Evolutionary conservation across 2,797 vertebrate genomes (phyloP), one percentile per base, ranked within the genome.

Genomic region (Smutsia temminckii): DNA sequence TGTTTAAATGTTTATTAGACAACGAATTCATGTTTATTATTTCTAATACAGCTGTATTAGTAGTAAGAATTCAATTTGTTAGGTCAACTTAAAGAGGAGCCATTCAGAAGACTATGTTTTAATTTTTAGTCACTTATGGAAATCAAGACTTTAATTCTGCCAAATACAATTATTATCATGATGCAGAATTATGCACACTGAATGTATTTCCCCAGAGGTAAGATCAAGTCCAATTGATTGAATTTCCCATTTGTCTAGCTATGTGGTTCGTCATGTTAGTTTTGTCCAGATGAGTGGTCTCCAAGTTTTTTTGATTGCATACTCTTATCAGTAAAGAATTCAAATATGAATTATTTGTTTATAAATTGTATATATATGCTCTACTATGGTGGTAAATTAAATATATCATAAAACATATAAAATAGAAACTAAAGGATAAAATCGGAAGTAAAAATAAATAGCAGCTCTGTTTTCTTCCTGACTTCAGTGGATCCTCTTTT

Each of bases 141-240:
- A 88, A 92, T 46, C 0, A 49, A 94, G 59, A 51, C 66, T 95
- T 93, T 63, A 71, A 68, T 94, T 93, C 42, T 92, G 25, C 23
- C 72, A n/a, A 77, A 69, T 5, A 29, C 32, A 68, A 18, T 55
- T 63, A 77, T 87, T 69, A 49, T 27, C 49, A 34, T 3, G 17
- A 74, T 74, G 91, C 29, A 57, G 57, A 86, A 85, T 49, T 66
- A 46, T 23, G 3, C 5, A 23, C 1, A 20, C 3, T 6, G 49
- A 78, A 64, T 42, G 12, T 51, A 7, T 89, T 84, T 78, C 4
- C 29, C 14, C 11, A 40, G 46, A 64, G 59, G 55, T 55, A 61
- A 21, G 4, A 40, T 63, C 46, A 37, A 34, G 13, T 71, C 55
- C 3, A 4, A 29, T 63, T 63, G 57, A 57, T 42, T 42, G n/a